Evolutionary conservation across 2,113 vertebrate species (phyloP).

Genomic region (Vicugna pacos): DNA sequence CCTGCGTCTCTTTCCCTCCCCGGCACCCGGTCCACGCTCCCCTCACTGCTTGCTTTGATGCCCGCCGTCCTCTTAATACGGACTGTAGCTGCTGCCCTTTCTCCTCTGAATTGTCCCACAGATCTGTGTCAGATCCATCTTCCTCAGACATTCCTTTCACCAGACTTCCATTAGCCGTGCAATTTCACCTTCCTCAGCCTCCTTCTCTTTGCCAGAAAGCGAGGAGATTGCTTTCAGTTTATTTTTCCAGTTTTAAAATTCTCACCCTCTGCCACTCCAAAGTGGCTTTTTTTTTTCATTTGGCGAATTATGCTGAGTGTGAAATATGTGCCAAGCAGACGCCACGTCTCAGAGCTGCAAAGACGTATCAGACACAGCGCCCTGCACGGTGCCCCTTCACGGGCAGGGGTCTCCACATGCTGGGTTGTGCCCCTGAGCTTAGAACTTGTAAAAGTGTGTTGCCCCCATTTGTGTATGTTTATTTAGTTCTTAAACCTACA

Average conservation of each 20-base stretch:
- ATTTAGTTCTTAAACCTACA: neutral
- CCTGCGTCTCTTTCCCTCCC: conserved; percentile 43
- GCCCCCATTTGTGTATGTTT: neutral
- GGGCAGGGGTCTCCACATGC: neutral
- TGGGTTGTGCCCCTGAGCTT: neutral
- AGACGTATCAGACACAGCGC: neutral
- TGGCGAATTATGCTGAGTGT: conserved; percentile 17
- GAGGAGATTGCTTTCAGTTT: conserved; percentile 63
- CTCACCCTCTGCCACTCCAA: neutral
- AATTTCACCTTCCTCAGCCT: conserved; percentile 42
- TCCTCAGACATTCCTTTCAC: conserved; percentile 65
- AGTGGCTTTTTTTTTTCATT: conserved; percentile 7
- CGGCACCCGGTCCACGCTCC: neutral
- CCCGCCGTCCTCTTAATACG: conserved; percentile 6
- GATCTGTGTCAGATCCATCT: conserved; percentile 60
- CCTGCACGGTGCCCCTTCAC: neutral
- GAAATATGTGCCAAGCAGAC: neutral
- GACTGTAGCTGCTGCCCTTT: neutral
- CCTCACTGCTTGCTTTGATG: conserved; percentile 32
- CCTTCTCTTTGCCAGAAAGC: conserved; percentile 60
- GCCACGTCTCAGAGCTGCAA: neutral
- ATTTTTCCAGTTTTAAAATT: conserved; percentile 72
- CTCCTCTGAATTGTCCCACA: conserved; percentile 40
- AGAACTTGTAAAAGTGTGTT: neutral
- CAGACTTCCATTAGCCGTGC: conserved; percentile 62